Evolutionary conservation across 2,888 invertebrate genomes (phyloP), one percentile per base, ranked within the genome.

Genomic region (Mythimna impura): DNA sequence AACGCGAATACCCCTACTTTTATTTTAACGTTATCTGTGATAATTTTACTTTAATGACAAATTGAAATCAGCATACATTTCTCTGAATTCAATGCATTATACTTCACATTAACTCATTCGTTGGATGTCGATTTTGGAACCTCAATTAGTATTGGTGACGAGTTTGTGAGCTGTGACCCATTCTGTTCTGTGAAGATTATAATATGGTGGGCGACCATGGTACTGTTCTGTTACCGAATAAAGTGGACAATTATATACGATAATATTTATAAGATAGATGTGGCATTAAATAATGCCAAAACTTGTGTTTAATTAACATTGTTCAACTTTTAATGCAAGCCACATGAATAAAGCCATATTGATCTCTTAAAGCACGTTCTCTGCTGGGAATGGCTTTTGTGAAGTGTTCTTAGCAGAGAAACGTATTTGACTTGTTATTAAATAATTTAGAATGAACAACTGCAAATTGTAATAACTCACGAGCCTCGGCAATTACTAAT

Each of bases 1-100:
- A 86, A 89, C 88, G 89, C 87, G 86, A 89, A 87, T 89, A 90
- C 89, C 88, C 90, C 90, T 92, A 89, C 87, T 91, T 93, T 94
- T 93, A 94, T 93, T 94, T 94, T 94, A 93, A 93, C 90, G 90
- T 94, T 95, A 93, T 94, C 95, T 95, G 95, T 95, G 95, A 95
- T 95, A 94, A 93, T 93, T 94, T 92, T 94, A 92, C 91, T 93
- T 93, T 93, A 92, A 92, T 91, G 91, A 90, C 87, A 88, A 91
- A 90, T 91, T 89, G 85, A 89, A 89, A 88, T 90, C 90, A 87
- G 85, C 86, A 76, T 79, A 69, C 83, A 62, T 74, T 73, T 83
- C 76, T 74, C 82, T 86, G 77, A 80, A 82, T 82, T 84, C 82
- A 77, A 87, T 82, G 84, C 81, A 80, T 86, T 81, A 73, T 82